Evolutionary conservation across 1,140 invertebrate genomes (phyloP).

Genomic region (Physella acuta): DNA sequence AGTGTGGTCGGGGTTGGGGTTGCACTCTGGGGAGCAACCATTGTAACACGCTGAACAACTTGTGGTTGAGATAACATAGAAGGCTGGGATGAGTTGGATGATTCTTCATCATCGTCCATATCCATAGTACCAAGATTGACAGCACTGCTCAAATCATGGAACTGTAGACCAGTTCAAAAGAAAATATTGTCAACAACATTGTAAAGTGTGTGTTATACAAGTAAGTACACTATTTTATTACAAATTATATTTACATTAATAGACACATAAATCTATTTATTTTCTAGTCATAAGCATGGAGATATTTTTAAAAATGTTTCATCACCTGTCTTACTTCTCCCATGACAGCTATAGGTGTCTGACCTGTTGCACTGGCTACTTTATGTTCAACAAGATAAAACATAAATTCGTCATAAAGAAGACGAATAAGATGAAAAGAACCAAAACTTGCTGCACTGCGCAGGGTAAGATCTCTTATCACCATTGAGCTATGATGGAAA

Average conservation of each 20-base stretch:
- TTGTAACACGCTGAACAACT: slow-evolving; percentile 29
- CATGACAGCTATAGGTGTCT: slow-evolving; percentile 93
- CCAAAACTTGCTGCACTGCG: slow-evolving; percentile 97
- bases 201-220: too few species aligned
- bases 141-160: slow-evolving; percentile 89
- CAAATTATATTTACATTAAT: too few species aligned
- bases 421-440: slow-evolving; percentile 95
- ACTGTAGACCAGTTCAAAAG: slow-evolving; percentile 66
- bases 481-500: slow-evolving; percentile 78
- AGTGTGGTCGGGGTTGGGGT: slow-evolving; percentile 34
- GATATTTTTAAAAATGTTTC: too few species aligned
- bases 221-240: too few species aligned
- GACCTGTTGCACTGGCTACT: slow-evolving; percentile 85
- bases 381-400: slow-evolving; percentile 97
- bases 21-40: slow-evolving; percentile 33
- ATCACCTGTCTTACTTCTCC: slow-evolving; percentile 61
- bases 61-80: slow-evolving; percentile 38
- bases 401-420: slow-evolving; percentile 99
- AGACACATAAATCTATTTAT: too few species aligned
- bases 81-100: slow-evolving; percentile 26
- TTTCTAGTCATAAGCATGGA: too few species aligned
- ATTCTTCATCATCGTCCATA: slow-evolving; percentile 27
- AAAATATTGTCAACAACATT: too few species aligned
- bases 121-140: slow-evolving; percentile 67
- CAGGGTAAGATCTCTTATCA: slow-evolving; percentile 91